Percentiles rank a stretch among this genome's conserved stretches.
phyloP scores from a whole-genome alignment of 2,888 invertebrate species.

The Trachelus stipa region DNA sequence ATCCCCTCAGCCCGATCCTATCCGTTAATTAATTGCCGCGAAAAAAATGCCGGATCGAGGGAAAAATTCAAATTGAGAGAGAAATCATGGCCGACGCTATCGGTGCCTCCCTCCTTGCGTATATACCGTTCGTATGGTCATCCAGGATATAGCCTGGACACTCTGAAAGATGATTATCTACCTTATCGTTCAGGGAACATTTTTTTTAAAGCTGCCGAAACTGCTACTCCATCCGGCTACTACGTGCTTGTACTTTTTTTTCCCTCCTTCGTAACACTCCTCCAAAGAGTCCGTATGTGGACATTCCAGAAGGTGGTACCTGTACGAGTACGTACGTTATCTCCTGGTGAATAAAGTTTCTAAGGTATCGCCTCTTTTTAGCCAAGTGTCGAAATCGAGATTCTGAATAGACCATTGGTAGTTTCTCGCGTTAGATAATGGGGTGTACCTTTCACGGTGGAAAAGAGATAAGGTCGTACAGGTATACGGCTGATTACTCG shows the following conservation, averaged over 20 bases:
- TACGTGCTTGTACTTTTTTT: neutral
- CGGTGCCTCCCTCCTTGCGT: neutral
- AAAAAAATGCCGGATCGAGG: conserved; percentile 16
- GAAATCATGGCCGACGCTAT: conserved; percentile 29
- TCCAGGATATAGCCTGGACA: neutral
- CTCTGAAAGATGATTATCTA: neutral
- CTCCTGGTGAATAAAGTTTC: neutral
- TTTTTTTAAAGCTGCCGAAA: neutral
- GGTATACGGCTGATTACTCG: conserved; percentile 33
- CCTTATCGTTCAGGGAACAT: neutral
- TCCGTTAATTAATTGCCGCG: conserved; percentile 50
- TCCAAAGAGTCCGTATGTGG: neutral
- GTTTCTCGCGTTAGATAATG: conserved; percentile 6
- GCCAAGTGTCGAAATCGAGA: neutral
- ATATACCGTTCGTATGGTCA: neutral
- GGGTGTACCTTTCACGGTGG: neutral
- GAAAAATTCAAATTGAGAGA: conserved; percentile 30
- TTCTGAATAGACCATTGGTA: neutral
- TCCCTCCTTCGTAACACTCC: neutral
- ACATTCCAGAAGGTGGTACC: neutral
- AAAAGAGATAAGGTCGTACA: neutral
- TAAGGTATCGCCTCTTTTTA: neutral
- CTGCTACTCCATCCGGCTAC: neutral
- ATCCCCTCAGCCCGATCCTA: conserved; percentile 35
- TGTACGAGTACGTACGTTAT: neutral